Evolutionary conservation across 2,888 invertebrate species (phyloP), one percentile per base, ranked within the genome.

Genomic region (Leptogaster cylindrica): DNA sequence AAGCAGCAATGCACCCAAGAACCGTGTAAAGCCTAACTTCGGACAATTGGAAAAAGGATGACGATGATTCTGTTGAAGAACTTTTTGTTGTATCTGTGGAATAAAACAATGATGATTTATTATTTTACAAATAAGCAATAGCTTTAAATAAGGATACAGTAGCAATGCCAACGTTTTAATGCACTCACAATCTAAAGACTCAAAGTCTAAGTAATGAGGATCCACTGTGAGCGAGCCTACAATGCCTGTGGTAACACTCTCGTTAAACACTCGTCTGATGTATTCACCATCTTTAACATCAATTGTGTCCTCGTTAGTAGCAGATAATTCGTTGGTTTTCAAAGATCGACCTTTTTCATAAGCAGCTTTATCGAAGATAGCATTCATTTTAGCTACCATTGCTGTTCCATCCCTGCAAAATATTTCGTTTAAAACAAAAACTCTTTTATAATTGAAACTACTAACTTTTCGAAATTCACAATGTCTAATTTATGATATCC

Each of bases 191-290:
- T 87, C 85, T 70, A 86, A 84, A 1, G 91, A 86, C 74, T 88
- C 86, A 73, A 93, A 88, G 63, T 89, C 86, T 68, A 93, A 81
- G 77, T 89, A 93, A 68, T 88, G 87, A 0, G 93, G 92, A 79
- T 95, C 93, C 0, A 95, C 88, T 20, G 87, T 88, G 1, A 95
- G 79, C 27, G 89, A 88, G 1, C 94, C 95, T 5, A 93, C 88
- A 74, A 84, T 85, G 3, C 93, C 94, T 0, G 83, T 84, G 2
- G 86, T 83, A 1, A 95, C 83, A 7, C 89, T 89, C 41, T 91
- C 89, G 68, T 85, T 80, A 1, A 95, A 81, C 0, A 87, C 86
- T 23, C 85, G 81, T 76, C 88, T 85, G 74, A 81, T 75, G 14
- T 73, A 70, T 23, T 75, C 76, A n/a, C 78, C 81, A n/a, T 75